Conservation (phyloP, 2,888 invertebrate species). For the Leucophenga maculata region DNA sequence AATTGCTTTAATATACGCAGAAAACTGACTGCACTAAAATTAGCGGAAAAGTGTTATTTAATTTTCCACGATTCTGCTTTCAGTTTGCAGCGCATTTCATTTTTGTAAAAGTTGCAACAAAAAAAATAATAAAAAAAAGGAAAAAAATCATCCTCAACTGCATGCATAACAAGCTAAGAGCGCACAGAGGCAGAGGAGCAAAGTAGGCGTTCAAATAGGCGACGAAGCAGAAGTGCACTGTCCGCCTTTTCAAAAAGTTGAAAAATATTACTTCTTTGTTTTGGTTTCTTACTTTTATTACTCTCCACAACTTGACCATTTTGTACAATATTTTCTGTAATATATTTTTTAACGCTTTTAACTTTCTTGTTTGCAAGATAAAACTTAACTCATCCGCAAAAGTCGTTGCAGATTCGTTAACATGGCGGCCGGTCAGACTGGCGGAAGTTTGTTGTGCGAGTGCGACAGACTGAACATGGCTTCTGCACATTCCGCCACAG, state of each 20-base stretch:
- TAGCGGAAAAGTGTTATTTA: slow-evolving; percentile 48
- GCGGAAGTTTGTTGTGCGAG: not conserved
- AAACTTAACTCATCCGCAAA: slow-evolving; percentile 22
- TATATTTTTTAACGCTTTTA: not conserved
- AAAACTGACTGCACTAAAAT: not conserved
- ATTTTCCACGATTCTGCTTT: slow-evolving; percentile 45
- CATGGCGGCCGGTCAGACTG: not conserved
- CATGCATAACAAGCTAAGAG: not conserved
- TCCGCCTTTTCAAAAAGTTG: slow-evolving; percentile 53
- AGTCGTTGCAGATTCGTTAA: slow-evolving; percentile 19
- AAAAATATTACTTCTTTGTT: slow-evolving; percentile 63
- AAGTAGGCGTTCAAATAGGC: not conserved
- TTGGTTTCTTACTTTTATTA: slow-evolving; percentile 24
- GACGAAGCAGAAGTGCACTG: not conserved
- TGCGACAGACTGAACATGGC: not conserved
- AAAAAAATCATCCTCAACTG: not conserved
- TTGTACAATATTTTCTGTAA: no score
- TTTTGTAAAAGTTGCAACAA: not conserved
- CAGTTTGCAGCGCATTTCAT: slow-evolving; percentile 35
- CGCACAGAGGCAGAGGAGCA: not conserved
- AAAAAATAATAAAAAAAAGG: not conserved
- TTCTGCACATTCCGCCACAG: not conserved
- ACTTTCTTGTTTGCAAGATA: slow-evolving; percentile 18
- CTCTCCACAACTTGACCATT: no score
- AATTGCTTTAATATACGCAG: not conserved